Conservation (phyloP, 2,888 invertebrate species). For the Glyphotaelius pellucidus region DNA sequence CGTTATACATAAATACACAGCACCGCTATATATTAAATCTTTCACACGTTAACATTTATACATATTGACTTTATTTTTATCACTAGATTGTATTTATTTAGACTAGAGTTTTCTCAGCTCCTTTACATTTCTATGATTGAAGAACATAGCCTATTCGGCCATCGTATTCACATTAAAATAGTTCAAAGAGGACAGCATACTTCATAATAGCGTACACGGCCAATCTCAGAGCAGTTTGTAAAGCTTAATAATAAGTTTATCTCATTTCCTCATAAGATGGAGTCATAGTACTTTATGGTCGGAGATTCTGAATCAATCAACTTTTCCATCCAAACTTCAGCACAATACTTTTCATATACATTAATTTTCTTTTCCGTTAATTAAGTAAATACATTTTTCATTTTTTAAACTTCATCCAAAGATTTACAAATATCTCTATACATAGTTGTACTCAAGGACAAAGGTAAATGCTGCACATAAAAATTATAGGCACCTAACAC, state of each 20-base stretch:
- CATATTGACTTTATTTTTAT: constrained; percentile 46
- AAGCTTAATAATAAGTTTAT: constrained; percentile 37
- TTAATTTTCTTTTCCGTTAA: background rate
- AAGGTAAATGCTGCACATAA: background rate
- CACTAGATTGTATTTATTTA: constrained; percentile 39
- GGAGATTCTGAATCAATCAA: constrained; percentile 34
- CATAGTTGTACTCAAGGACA: background rate
- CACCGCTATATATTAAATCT: constrained; percentile 44
- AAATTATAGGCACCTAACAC: background rate
- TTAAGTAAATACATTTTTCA: background rate
- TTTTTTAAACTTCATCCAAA: background rate
- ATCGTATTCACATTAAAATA: constrained; percentile 32
- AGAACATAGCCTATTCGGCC: constrained; percentile 6
- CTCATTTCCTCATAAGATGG: constrained; percentile 40
- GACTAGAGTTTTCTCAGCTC: constrained; percentile 39
- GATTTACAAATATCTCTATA: constrained; percentile 2
- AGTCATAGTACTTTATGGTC: constrained; percentile 38
- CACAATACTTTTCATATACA: constrained; percentile 19
- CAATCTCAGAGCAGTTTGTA: background rate
- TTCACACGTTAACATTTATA: constrained; percentile 37
- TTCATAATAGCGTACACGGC: constrained; percentile 9
- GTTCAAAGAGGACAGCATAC: constrained; percentile 17
- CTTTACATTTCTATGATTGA: constrained; percentile 27
- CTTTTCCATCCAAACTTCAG: background rate
- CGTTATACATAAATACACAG: constrained; percentile 50